Base-by-base conservation (phyloP, 2,797 vertebrate species). In the Bovichtus variegatus region DNA sequence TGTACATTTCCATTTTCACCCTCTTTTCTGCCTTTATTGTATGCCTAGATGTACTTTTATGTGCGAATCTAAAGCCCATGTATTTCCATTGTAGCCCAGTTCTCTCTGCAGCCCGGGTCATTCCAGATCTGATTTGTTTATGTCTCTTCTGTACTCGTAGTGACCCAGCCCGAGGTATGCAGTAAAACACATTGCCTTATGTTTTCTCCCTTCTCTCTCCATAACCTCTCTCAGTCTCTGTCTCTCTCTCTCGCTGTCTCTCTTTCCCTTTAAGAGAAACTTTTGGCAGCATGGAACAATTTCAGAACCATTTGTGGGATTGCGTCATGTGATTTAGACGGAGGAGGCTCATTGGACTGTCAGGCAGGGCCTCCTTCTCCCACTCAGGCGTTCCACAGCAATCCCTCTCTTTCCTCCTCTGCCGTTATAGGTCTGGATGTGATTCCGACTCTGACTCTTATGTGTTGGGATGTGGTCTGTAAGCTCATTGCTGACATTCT, bases 401-500 rank as follows among this genome's bases (percentile, higher is more conserved):
- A 82, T 89, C 72, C 82, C 67, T 82, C 68, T 80, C 68, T 89
- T 89, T 91, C 90, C 87, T 83, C 73, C 85, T 78, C 71, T 76
- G 72, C 89, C 88, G 88, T 91, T 92, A 89, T 91, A 88, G 81
- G 85, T 91, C 90, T 92, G 91, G 92, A 92, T 92, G 91, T 92
- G 78, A 93, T 92, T 93, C 89, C 78, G 86, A 85, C 85, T 87
- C 80, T 83, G 83, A 88, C 90, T 89, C 87, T 87, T 86, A 91
- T 90, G 90, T 92, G 87, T 92, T 91, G 91, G 89, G 92, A 94
- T 94, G 93, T 92, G 92, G 93, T 94, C 89, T 91, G 87, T 85
- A 92, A 91, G 83, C 89, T 91, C 92, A 94, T 93, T 93, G 90
- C 92, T 94, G 87, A 89, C 93, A 94, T 95, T 95, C 92, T 93